Conservation (phyloP, 1,140 invertebrate genomes). For the Kradibia gibbosae region DNA sequence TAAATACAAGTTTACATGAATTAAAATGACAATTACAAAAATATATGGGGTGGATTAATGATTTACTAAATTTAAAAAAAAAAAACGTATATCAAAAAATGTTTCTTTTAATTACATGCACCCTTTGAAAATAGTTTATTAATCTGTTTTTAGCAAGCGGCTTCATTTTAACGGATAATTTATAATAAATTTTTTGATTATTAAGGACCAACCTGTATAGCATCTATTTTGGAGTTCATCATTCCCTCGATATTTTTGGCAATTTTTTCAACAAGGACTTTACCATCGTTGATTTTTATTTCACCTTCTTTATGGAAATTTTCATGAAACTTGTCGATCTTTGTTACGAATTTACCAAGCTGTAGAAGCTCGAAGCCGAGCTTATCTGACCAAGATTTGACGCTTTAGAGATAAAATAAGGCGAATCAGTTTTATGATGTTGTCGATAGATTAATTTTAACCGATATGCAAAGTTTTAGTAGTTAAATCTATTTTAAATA, state of each 20-base stretch:
- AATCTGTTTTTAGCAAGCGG: no score
- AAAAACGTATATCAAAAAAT: no score
- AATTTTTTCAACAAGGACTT: constrained; percentile 82
- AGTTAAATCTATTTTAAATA: no score
- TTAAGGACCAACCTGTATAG: constrained; percentile 78
- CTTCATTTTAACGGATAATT: no score
- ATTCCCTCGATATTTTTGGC: constrained; percentile 84
- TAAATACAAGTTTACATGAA: no score
- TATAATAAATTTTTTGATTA: no score
- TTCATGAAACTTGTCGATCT: constrained; percentile 81
- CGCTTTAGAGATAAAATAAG: constrained; percentile 68
- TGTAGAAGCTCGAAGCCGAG: constrained; percentile 81
- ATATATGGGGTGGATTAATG: no score
- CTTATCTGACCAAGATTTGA: constrained; percentile 81
- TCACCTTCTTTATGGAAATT: constrained; percentile 81
- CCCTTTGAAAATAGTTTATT: no score
- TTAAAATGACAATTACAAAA: no score
- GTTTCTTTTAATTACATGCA: no score
- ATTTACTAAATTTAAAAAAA: no score
- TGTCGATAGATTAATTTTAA: background rate
- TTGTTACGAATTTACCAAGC: constrained; percentile 81
- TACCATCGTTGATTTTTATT: constrained; percentile 80
- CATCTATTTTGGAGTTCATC: constrained; percentile 88
- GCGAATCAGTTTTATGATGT: background rate
- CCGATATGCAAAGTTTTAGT: no score